A percentile compares a stretch with the other conserved stretches of the same genome.
These are phyloP conservation scores for Apamea sordens DNA, from an alignment of 2,888 invertebrate species.

Conservation along the genomic window DNA sequence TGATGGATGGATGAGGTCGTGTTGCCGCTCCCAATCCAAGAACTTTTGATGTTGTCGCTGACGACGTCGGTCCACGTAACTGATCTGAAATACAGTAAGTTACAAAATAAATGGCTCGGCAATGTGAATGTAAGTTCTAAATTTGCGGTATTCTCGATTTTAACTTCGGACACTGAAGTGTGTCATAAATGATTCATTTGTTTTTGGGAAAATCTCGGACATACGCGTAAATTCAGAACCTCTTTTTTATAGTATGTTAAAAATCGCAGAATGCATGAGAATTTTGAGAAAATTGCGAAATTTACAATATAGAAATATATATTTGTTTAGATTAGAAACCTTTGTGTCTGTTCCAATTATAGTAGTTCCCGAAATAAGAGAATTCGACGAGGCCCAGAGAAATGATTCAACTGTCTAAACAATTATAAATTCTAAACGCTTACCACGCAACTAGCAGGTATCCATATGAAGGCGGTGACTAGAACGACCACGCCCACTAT, in stretches of 20 bases:
- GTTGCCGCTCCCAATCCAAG: constrained; percentile 92
- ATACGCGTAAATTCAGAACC: not conserved
- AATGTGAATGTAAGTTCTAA: not conserved
- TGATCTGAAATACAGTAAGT: constrained; percentile 85
- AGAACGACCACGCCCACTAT: constrained; percentile 98
- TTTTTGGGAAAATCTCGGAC: not conserved
- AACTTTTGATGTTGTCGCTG: constrained; percentile 93
- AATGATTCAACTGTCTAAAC: not conserved
- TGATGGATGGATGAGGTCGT: constrained; percentile 93
- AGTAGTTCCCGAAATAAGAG: not conserved
- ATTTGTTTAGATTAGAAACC: not conserved
- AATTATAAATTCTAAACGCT: constrained; percentile 47
- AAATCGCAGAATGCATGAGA: not conserved
- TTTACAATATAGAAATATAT: not conserved
- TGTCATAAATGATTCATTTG: not conserved
- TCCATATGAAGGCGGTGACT: constrained; percentile 97
- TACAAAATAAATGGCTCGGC: not conserved
- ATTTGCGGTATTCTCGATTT: not conserved
- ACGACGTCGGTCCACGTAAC: constrained; percentile 95
- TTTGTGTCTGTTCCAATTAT: not conserved
- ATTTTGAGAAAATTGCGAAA: not conserved
- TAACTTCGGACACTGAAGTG: not conserved
- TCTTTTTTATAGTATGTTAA: not conserved
- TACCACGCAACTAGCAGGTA: constrained; percentile 96
- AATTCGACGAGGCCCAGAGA: not conserved